Base-by-base conservation (phyloP, 2,888 invertebrate genomes). In the Prosopocoilus inquinatus region DNA sequence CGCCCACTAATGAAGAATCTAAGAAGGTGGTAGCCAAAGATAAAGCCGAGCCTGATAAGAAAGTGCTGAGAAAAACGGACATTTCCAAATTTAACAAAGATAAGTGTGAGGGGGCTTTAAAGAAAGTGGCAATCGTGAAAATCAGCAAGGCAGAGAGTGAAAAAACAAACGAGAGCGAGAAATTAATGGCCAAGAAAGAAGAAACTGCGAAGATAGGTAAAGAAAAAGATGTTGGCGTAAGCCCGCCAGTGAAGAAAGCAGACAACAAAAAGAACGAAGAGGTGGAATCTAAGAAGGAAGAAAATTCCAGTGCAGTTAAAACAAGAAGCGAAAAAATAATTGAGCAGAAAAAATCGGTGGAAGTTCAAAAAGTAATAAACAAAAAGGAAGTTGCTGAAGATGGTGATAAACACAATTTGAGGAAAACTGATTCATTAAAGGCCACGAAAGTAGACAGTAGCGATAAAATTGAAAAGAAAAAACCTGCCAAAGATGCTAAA, bases 221-320 rank as follows among this genome's bases (percentile, higher is more conserved):
- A 28, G 20, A 28, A 28, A 28, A 28, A 28, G 20, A 28, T 5
- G 2, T 28, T 1, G 5, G 20, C 20, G 5, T 28, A 28, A 28
- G 20, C 20, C 20, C 4, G 7, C 20, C 20, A 33, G 36, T 20
- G 45, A 46, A 47, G 28, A 60, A 60, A 43, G 60, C 56, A 47
- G 61, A 66, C 45, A 55, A 47, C 1, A 64, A 61, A 47, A 63
- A 47, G 52, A 43, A 49, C 9, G 47, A 51, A n/a, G 62, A 58
- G 33, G 55, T 58, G 39, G 58, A 59, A 5, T 58, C 46, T 43
- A 62, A 62, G 32, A 59, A 60, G 48, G 50, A 60, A 16, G 56
- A 58, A 48, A 33, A 44, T 9, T 16, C 47, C 11, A 57, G 53
- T 49, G 51, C 32, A 7, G 15, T 7, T 35, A 41, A 44, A 39